Conservation (phyloP, 2,888 invertebrate genomes). For the Amiota communis region DNA sequence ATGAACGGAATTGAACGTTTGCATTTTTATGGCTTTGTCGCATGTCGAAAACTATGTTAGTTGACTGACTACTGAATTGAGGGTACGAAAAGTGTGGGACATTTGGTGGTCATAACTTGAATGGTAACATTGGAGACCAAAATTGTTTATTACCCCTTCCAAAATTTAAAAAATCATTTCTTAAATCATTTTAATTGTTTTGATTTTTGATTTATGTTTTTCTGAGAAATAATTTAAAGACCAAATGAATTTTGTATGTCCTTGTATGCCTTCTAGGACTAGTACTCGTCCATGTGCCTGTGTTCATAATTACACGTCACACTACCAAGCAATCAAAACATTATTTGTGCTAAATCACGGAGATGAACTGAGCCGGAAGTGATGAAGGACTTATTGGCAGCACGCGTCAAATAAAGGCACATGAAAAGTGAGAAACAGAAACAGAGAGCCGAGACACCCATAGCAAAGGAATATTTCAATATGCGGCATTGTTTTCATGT, state of each 20-base stretch:
- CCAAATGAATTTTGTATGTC: no score
- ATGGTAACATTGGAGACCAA: no score
- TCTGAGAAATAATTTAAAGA: no score
- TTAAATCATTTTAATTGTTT: background rate
- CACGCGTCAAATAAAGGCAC: conserved; percentile 60
- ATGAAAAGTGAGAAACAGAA: background rate
- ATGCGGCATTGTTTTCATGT: background rate
- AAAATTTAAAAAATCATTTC: background rate
- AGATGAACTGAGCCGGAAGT: conserved; percentile 70
- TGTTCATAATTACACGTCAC: conserved; percentile 70
- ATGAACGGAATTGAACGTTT: conserved; percentile 59
- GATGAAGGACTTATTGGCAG: conserved; percentile 71
- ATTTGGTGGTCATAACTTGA: no score
- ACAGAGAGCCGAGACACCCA: conserved; percentile 20
- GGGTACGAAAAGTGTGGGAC: no score
- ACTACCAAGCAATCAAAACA: conserved; percentile 70
- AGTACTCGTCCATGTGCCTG: background rate
- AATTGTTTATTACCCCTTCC: no score
- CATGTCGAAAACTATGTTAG: conserved; percentile 49
- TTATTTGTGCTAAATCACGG: conserved; percentile 71
- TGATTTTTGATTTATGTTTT: background rate
- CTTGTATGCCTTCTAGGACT: no score
- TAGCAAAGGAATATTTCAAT: conserved; percentile 27
- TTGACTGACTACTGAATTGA: conserved; percentile 13
- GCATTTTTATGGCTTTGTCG: conserved; percentile 62